Percentiles rank a stretch among this genome's conserved stretches.
Evolutionary conservation across 1,140 invertebrate genomes (phyloP).

Genomic region (Stenopsyche tienmushanensis): DNA sequence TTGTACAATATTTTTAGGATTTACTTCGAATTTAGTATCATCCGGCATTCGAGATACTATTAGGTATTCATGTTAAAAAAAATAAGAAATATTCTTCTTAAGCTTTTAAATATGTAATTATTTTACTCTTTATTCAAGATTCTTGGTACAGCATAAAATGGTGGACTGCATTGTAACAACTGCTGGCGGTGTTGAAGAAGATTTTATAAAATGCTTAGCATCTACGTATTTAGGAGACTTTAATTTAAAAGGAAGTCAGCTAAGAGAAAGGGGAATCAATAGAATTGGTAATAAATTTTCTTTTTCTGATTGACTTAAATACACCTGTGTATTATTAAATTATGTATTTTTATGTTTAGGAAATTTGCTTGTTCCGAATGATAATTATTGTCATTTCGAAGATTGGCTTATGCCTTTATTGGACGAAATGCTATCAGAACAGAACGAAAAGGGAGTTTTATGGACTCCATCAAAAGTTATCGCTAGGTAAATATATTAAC

Average conservation of each 20-base stretch:
- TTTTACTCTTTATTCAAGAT: conserved; percentile 46
- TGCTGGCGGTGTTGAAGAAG: conserved; percentile 98
- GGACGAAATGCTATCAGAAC: conserved; percentile 88
- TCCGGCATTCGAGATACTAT: conserved; percentile 92
- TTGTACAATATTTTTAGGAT: conserved; percentile 97
- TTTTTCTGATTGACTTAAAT: background rate
- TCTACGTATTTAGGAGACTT: conserved; percentile 94
- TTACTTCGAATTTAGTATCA: conserved; percentile 97
- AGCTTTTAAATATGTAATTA: conserved; percentile 16
- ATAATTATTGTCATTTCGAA: conserved; percentile 98
- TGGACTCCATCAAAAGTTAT: conserved; percentile 97
- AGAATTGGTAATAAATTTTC: conserved; percentile 66
- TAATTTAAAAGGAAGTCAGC: conserved; percentile 71
- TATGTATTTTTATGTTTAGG: conserved; percentile 49
- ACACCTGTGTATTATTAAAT: background rate
- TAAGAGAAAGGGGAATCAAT: conserved; percentile 90
- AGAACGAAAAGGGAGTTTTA: conserved; percentile 69
- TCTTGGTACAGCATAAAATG: conserved; percentile 46
- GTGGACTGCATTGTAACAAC: conserved; percentile 97
- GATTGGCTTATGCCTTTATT: conserved; percentile 96
- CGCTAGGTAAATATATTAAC: conserved; percentile 10
- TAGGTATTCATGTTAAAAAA: too few relatives aligned
- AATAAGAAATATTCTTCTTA: too few relatives aligned
- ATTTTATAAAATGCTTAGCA: conserved; percentile 97
- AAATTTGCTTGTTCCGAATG: conserved; percentile 96